These are phyloP conservation scores for Chauna torquata DNA, from an alignment of 2,113 vertebrate genomes.

Conservation along the genomic window DNA sequence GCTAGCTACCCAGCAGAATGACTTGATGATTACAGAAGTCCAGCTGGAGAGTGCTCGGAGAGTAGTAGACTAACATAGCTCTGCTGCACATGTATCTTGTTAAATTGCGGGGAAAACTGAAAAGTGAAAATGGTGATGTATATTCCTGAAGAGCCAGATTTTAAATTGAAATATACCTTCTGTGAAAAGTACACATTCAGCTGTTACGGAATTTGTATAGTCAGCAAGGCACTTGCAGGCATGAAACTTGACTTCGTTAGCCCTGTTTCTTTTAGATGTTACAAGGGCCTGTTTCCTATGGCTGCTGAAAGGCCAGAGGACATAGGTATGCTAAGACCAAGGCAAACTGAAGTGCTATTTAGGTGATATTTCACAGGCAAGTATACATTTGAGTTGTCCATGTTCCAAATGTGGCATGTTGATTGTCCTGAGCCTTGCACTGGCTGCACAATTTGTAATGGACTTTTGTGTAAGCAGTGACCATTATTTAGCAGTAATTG, in stretches of 20 bases:
- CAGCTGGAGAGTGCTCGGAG: background rate
- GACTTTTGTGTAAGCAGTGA: background rate
- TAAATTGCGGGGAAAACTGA: background rate
- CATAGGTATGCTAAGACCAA: background rate
- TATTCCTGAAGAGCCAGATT: background rate
- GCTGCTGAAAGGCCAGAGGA: background rate
- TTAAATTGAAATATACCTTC: background rate
- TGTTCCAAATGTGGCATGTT: accelerated
- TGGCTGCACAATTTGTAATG: too few species aligned
- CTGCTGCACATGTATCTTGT: accelerated
- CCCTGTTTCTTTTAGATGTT: background rate
- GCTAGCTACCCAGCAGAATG: accelerated
- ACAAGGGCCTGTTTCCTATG: background rate
- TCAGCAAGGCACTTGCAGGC: background rate
- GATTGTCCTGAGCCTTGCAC: background rate
- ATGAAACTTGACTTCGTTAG: background rate
- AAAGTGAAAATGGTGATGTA: background rate
- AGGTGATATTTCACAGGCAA: background rate
- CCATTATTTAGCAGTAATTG: background rate
- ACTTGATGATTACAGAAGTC: accelerated
- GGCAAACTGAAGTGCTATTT: accelerated
- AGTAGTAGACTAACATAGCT: accelerated
- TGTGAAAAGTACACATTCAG: accelerated
- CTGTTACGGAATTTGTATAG: background rate
- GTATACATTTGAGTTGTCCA: accelerated